Evolutionary conservation across 2,888 invertebrate species (phyloP).

Genomic region (Crematogaster levior): DNA sequence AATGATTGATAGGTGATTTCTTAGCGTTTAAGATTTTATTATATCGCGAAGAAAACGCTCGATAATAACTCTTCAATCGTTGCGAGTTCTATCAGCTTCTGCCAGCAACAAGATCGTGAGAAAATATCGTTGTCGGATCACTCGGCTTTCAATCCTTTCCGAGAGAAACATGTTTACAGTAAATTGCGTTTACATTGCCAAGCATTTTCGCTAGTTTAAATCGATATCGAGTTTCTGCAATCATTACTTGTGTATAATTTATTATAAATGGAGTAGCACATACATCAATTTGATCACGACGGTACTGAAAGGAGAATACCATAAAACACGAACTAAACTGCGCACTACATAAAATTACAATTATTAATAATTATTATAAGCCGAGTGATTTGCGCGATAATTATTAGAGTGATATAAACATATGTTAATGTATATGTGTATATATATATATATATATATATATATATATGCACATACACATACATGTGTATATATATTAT

Average conservation of each 20-base stretch:
- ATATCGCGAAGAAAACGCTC: conserved; percentile 59
- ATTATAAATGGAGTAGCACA: background rate
- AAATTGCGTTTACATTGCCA: conserved; percentile 3
- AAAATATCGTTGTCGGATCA: conserved; percentile 32
- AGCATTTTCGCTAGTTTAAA: background rate
- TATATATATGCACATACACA: conserved; percentile 14
- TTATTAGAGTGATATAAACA: conserved; percentile 41
- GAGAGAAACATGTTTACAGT: background rate
- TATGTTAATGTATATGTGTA: conserved; percentile 27
- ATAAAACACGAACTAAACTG: background rate
- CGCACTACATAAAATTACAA: background rate
- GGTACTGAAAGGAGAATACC: background rate
- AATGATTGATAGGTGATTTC: conserved; percentile 70
- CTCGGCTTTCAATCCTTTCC: conserved; percentile 18
- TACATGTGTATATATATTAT: conserved; percentile 47
- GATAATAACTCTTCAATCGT: conserved; percentile 65
- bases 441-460: conserved; percentile 19
- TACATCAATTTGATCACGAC: background rate
- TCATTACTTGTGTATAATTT: background rate
- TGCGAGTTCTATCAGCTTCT: conserved; percentile 57
- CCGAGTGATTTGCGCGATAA: conserved; percentile 37
- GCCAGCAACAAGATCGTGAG: conserved; percentile 43
- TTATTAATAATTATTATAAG: background rate
- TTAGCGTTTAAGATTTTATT: conserved; percentile 73
- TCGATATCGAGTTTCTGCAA: background rate